Conservation (phyloP, 1,140 invertebrate species). For the Paralvinella palmiformis region DNA sequence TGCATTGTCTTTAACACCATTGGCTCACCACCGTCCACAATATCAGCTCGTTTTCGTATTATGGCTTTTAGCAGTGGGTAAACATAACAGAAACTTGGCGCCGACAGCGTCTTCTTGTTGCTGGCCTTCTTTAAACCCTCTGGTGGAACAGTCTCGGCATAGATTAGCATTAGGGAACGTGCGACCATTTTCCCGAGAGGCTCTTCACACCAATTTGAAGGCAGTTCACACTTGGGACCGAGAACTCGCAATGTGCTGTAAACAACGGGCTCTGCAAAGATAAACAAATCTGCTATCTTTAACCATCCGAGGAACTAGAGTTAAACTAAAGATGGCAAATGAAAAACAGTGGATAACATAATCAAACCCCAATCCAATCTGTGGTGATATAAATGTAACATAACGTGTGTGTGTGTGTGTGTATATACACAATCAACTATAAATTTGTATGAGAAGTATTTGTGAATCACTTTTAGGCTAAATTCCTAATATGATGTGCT, state of each 20-base stretch:
- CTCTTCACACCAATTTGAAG: constrained; percentile 71
- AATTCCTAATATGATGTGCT: too few species aligned
- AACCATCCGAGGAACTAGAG: too few species aligned
- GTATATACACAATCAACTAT: too few species aligned
- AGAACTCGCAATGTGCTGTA: constrained; percentile 64
- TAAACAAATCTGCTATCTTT: too few species aligned
- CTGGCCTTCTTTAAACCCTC: background rate
- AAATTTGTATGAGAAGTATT: too few species aligned
- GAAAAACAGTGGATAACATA: too few species aligned
- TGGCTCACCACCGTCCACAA: constrained; percentile 25
- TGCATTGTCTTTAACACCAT: constrained; percentile 61
- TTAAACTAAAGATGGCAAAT: too few species aligned
- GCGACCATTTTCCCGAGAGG: constrained; percentile 57
- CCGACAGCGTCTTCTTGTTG: constrained; percentile 52
- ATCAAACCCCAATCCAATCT: too few species aligned
- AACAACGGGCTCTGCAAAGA: constrained; percentile 57
- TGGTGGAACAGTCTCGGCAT: constrained; percentile 51
- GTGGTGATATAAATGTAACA: too few species aligned
- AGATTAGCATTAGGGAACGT: constrained; percentile 59
- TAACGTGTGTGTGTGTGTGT: too few species aligned
- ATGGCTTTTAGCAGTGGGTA: constrained; percentile 73
- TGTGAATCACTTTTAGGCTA: too few species aligned
- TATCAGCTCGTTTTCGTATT: constrained; percentile 47
- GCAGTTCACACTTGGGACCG: constrained; percentile 72
- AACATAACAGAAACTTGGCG: constrained; percentile 72